Evolutionary conservation across 2,797 vertebrate species (phyloP), one percentile per base, ranked within the genome.

Genomic region (Gallinago nigripennis): DNA sequence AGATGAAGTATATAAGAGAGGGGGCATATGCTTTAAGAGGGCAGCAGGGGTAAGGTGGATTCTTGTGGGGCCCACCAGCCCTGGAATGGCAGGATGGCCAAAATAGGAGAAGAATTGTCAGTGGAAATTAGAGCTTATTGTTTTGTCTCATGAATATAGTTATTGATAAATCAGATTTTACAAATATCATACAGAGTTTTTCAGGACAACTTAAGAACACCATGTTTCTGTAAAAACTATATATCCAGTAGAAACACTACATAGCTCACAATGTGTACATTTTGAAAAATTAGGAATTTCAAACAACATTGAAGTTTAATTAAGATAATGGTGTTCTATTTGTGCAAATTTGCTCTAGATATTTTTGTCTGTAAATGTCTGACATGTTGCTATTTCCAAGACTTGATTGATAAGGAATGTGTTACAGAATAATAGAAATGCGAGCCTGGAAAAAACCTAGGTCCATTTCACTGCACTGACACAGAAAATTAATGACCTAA

Each of bases 101-200:
- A 53, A 41, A 80, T 65, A 41, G 18, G 20, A 50, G 17, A 86
- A 65, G 85, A 78, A 68, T 10, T 91, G 61, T 19, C 17, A 71
- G 45, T 86, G 72, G 72, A 82, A 94, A 91, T 80, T 87, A 94
- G 83, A 96, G 30, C 61, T 86, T 83, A 65, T 83, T 86, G 28
- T 92, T 85, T 84, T n/a, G 41, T 46, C 30, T 90, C 3, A 0
- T 86, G 5, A 86, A 89, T 66, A 39, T 94, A 94, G 92, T 97
- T 95, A 61, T 58, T 82, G n/a, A 41, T 95, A 88, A 89, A 87
- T 87, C 41, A 65, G 30, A 71, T 90, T 30, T 90, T 69, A 45
- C 2, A 1, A 73, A 85, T 90, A 82, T 41, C n/a, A 65, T 70
- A 37, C 66, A 75, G 65, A 91, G 16, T 30, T 87, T 86, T 90